Percentiles rank a stretch among this genome's conserved stretches.
phyloP scores from a whole-genome alignment of 2,113 vertebrate genomes.

The Formicarius rufipectus region DNA sequence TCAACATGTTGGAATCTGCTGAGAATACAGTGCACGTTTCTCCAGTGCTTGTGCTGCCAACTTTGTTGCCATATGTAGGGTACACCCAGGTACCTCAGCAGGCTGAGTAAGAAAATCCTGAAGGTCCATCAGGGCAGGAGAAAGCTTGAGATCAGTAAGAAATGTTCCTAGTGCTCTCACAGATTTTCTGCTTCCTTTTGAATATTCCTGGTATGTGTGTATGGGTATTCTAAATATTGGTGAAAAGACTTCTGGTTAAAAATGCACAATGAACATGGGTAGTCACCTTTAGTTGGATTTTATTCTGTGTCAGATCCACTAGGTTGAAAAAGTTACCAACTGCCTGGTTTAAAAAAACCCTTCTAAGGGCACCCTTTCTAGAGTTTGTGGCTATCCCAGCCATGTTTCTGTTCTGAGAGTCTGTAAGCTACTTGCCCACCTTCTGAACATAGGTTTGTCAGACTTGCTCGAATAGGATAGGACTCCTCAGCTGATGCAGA shows the following conservation, averaged over 20 bases:
- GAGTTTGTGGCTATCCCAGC: background rate
- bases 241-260: background rate
- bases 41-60: background rate
- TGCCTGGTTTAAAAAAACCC: background rate
- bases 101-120: background rate
- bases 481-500: background rate
- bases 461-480: background rate
- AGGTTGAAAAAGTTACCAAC: background rate
- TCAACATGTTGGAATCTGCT: background rate
- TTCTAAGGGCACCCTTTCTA: too few species aligned
- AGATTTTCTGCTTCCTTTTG: background rate
- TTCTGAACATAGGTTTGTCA: background rate
- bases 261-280: rapidly evolving
- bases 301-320: background rate
- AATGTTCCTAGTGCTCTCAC: background rate
- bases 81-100: background rate
- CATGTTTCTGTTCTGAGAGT: background rate
- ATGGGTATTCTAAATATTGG: background rate
- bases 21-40: rapidly evolving
- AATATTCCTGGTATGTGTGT: rapidly evolving
- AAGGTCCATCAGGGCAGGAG: background rate
- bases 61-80: background rate
- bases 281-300: background rate
- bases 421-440: background rate
- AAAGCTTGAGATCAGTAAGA: background rate